These are phyloP conservation scores for Henricia sp. DNA, from an alignment of 53 echinoderm and acorn worm genomes.

Conservation along the genomic window DNA sequence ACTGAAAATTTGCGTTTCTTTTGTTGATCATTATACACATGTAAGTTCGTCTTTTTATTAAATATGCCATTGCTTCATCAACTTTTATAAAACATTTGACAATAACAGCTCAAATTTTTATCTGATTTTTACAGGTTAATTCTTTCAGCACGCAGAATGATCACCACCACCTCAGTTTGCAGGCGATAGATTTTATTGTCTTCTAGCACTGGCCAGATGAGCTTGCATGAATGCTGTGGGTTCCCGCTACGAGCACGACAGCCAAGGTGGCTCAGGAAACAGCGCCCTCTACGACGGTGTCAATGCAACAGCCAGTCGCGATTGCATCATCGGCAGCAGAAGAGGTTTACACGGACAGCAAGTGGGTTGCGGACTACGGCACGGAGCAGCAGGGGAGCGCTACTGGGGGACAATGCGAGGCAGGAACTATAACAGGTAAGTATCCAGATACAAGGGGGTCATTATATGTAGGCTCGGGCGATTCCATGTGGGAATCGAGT, in stretches of 20 bases:
- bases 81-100: not conserved
- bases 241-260: not conserved
- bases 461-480: not conserved
- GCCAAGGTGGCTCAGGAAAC: conserved; percentile 56
- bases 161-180: not conserved
- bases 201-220: too few relatives aligned
- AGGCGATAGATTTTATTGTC: not conserved
- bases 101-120: not conserved
- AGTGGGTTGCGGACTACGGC: conserved; percentile 10
- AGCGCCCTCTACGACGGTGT: conserved; percentile 18
- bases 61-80: not conserved
- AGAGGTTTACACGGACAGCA: conserved; percentile 31
- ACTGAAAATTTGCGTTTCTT: too few relatives aligned
- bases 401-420: conserved; percentile 22
- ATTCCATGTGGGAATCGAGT: not conserved
- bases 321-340: not conserved
- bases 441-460: not conserved
- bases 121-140: not conserved
- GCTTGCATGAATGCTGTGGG: conserved; percentile 52
- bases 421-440: conserved; percentile 41
- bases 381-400: not conserved
- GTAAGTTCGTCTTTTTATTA: not conserved
- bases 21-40: too few relatives aligned
- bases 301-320: conserved; percentile 15
- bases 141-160: not conserved